Evolutionary conservation across 1,140 invertebrate genomes (phyloP).

Genomic region (Condylostylus longicornis): DNA sequence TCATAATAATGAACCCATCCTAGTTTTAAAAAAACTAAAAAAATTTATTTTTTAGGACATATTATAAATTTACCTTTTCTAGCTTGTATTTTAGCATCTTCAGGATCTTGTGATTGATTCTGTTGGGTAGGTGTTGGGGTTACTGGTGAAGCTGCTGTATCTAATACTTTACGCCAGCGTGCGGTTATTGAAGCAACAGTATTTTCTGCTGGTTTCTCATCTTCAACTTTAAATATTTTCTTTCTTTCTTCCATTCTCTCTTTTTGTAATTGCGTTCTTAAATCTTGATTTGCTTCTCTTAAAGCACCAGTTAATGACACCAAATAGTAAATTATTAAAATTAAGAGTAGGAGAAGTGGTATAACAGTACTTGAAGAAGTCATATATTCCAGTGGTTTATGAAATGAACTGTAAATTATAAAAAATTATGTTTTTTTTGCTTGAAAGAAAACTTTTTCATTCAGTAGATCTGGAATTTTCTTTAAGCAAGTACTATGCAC

Average conservation of each 20-base stretch:
- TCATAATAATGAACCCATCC: background rate
- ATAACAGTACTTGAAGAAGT: conserved; percentile 90
- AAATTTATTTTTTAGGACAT: background rate
- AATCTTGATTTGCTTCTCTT: conserved; percentile 82
- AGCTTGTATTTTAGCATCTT: conserved; percentile 29
- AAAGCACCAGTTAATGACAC: conserved; percentile 77
- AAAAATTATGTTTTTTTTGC: background rate
- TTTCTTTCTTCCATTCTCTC: conserved; percentile 83
- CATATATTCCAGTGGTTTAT: conserved; percentile 62
- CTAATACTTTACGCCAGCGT: conserved; percentile 30
- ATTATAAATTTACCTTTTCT: conserved; percentile 20
- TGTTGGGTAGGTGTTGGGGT: conserved; percentile 19
- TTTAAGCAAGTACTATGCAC: no score
- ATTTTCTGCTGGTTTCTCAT: conserved; percentile 37
- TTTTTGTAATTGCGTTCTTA: conserved; percentile 68
- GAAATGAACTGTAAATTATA: conserved; percentile 33
- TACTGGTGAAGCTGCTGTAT: conserved; percentile 27
- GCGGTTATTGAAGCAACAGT: conserved; percentile 27
- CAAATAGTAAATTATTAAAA: conserved; percentile 91
- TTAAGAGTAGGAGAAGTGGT: conserved; percentile 76
- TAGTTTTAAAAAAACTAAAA: background rate
- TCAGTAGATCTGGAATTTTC: no score
- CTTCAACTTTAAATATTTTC: conserved; percentile 79
- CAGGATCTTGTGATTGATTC: conserved; percentile 24
- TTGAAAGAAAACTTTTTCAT: background rate